Conservation (phyloP, 2,888 invertebrate genomes). For the Diarsia rubi region DNA sequence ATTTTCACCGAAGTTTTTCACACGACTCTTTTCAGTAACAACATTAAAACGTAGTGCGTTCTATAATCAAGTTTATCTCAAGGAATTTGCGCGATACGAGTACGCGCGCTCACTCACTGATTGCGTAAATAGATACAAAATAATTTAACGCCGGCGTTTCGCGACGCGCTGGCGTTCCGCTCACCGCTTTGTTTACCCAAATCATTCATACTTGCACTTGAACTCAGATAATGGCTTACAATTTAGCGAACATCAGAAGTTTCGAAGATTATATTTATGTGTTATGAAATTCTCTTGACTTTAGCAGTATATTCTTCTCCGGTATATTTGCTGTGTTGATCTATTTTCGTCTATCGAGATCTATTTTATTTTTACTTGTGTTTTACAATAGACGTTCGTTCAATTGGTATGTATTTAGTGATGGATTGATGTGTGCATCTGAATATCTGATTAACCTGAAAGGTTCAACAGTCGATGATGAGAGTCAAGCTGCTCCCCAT, state of each 20-base stretch:
- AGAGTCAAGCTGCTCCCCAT: not conserved
- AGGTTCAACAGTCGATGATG: not conserved
- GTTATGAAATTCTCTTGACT: constrained; percentile 11
- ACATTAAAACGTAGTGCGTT: constrained; percentile 25
- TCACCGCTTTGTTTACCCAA: constrained; percentile 48
- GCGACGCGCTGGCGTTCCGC: constrained; percentile 5
- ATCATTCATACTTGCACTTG: constrained; percentile 52
- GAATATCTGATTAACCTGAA: not conserved
- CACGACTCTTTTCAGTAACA: not conserved
- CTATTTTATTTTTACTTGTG: constrained; percentile 41
- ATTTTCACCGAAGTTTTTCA: constrained; percentile 4
- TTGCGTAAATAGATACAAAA: constrained; percentile 63
- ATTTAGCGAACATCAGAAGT: constrained; percentile 5
- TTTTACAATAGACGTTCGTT: constrained; percentile 16
- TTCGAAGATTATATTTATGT: constrained; percentile 1
- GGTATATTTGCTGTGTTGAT: constrained; percentile 9
- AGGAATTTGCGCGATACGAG: constrained; percentile 56
- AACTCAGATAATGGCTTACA: constrained; percentile 26
- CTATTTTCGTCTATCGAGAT: constrained; percentile 39
- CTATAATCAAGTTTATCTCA: constrained; percentile 55
- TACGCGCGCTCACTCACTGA: constrained; percentile 34
- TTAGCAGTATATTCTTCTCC: not conserved
- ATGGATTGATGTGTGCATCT: not conserved
- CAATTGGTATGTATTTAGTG: not conserved
- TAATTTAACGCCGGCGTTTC: constrained; percentile 13